Evolutionary conservation across 2,113 vertebrate species (phyloP).

Genomic region (Poecile atricapillus): DNA sequence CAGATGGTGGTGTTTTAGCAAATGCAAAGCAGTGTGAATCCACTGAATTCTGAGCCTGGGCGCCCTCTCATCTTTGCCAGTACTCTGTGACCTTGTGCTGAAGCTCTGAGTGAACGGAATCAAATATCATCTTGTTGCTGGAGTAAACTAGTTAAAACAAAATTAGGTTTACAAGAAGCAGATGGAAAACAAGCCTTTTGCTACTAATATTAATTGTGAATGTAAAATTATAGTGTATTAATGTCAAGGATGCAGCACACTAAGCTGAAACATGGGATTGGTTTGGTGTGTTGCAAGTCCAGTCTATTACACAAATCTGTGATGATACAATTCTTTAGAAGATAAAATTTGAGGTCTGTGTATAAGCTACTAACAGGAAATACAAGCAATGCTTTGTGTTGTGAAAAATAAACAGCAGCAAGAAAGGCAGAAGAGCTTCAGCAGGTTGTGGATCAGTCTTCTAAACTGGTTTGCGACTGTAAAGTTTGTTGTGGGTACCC

Average conservation of each 20-base stretch:
- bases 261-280: not conserved
- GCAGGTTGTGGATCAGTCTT: not conserved
- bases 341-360: not conserved
- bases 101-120: not conserved
- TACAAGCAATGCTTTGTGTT: not conserved
- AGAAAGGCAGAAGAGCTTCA: not conserved
- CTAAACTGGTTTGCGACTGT: not conserved
- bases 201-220: not conserved
- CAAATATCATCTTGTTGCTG: not conserved
- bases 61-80: not conserved
- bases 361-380: not conserved
- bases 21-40: accelerated
- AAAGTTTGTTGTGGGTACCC: not conserved
- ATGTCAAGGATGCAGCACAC: not conserved
- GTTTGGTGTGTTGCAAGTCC: not conserved
- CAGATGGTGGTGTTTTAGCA: not conserved
- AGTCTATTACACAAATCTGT: not conserved
- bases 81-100: not conserved
- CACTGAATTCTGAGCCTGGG: not conserved
- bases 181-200: not conserved
- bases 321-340: not conserved
- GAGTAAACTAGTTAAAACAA: not conserved
- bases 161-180: not conserved
- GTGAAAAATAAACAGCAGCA: not conserved
- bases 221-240: not conserved